Conservation (phyloP, 2,113 vertebrate genomes). For the Chascanopsetta lugubris region DNA sequence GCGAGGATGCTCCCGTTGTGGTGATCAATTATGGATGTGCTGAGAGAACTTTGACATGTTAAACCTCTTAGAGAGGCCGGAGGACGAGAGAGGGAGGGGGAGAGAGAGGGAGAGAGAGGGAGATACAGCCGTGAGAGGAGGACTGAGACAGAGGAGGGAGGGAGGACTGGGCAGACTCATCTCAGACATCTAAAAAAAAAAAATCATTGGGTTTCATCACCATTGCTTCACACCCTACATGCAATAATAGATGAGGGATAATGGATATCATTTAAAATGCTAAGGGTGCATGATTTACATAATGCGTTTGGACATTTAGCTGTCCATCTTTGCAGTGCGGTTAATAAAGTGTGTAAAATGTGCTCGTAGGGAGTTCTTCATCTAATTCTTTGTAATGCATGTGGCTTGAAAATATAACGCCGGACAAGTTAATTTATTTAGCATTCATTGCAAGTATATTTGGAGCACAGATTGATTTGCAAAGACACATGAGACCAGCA, state of each 20-base stretch:
- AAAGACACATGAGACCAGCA: background rate
- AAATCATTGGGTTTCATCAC: constrained; percentile 18
- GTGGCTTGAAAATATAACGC: background rate
- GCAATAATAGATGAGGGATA: constrained; percentile 38
- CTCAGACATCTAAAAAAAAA: constrained; percentile 35
- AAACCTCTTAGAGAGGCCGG: constrained; percentile 81
- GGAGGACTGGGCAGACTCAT: constrained; percentile 24
- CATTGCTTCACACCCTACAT: constrained; percentile 4
- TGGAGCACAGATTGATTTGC: background rate
- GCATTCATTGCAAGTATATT: too few relatives aligned
- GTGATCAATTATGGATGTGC: constrained; percentile 82
- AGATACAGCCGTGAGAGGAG: constrained; percentile 55
- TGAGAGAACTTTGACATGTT: constrained; percentile 82
- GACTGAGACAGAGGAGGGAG: constrained; percentile 31
- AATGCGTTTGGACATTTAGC: constrained; percentile 38
- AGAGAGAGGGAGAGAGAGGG: constrained; percentile 45
- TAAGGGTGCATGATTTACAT: constrained; percentile 29
- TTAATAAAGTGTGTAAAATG: background rate
- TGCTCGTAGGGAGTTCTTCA: background rate
- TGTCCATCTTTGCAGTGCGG: constrained; percentile 15
- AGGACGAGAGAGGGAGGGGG: constrained; percentile 54
- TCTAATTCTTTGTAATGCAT: background rate
- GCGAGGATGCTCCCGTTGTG: constrained; percentile 73
- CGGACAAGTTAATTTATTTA: too few relatives aligned
- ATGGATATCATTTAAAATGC: constrained; percentile 30